Percentiles rank a stretch among this genome's conserved stretches.
Conservation (phyloP, 2,113 vertebrate genomes). For the Poeciliopsis turrubarensis region DNA sequence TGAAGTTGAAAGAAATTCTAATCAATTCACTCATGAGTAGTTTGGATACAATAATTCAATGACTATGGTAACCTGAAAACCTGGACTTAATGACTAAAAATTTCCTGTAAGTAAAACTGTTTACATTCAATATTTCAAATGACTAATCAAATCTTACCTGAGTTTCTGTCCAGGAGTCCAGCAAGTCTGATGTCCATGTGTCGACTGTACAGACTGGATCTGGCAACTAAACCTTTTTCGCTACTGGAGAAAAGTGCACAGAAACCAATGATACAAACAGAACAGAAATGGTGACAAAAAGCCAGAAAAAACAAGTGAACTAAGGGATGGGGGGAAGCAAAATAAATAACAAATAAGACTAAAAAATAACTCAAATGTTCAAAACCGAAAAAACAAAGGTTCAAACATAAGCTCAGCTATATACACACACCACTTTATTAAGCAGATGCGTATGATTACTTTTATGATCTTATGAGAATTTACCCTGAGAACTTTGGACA, state of each 20-base stretch:
- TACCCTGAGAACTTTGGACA: no score
- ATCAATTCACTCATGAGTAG: no score
- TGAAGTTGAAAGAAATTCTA: no score
- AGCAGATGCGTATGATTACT: no score
- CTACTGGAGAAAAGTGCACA: conserved; percentile 51
- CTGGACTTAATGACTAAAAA: no score
- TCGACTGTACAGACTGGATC: conserved; percentile 75
- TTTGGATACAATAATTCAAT: no score
- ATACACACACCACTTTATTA: no score
- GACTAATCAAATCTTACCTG: conserved; percentile 52
- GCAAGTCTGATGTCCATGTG: conserved; percentile 61
- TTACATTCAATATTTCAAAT: not conserved
- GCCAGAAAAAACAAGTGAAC: not conserved
- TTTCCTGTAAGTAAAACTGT: no score
- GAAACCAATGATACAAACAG: conserved; percentile 4
- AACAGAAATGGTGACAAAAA: conserved; percentile 3
- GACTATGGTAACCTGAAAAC: no score
- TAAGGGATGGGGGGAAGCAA: conserved; percentile 9
- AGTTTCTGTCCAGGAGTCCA: conserved; percentile 35
- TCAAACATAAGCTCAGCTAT: not conserved
- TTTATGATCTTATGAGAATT: no score
- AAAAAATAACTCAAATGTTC: conserved; percentile 40
- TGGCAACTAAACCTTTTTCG: conserved; percentile 71
- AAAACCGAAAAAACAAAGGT: conserved; percentile 20
- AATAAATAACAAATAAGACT: not conserved